Evolutionary conservation across 2,113 vertebrate genomes (phyloP).

Genomic region (Esox niger): DNA sequence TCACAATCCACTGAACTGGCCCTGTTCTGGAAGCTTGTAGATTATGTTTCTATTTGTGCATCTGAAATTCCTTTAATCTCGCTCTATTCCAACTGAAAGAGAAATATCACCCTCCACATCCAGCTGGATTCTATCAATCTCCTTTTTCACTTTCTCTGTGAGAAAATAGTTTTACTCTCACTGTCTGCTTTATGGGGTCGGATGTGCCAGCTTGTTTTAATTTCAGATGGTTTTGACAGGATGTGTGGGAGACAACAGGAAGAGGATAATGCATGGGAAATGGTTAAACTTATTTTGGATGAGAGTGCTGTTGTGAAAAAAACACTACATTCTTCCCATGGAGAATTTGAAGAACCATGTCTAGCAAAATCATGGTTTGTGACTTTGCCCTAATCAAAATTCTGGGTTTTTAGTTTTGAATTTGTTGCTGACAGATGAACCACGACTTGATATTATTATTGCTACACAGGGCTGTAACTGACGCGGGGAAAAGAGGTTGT

Average conservation of each 20-base stretch:
- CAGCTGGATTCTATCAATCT: neutral
- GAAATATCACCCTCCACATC: neutral
- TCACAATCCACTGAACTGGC: no score
- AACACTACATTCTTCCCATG: neutral
- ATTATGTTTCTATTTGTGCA: no score
- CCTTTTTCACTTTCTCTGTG: conserved; percentile 28
- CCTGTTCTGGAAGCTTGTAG: no score
- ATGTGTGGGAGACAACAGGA: conserved; percentile 52
- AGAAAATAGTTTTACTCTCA: conserved; percentile 50
- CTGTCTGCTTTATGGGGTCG: conserved; percentile 18
- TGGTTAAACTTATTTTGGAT: conserved; percentile 50
- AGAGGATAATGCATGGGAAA: conserved; percentile 57
- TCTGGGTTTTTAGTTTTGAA: neutral
- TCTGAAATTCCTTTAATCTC: no score
- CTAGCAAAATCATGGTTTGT: neutral
- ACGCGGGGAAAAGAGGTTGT: no score
- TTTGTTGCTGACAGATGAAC: neutral
- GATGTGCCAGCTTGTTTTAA: conserved; percentile 49
- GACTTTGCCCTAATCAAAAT: neutral
- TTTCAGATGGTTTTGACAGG: conserved; percentile 62
- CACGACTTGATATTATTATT: neutral
- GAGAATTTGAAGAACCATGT: neutral
- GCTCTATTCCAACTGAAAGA: neutral
- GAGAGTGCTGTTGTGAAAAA: conserved; percentile 44
- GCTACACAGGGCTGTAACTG: no score